These are phyloP conservation scores for Lithobates sylvaticus DNA, from an alignment of 2,797 vertebrate genomes.

Conservation along the genomic window DNA sequence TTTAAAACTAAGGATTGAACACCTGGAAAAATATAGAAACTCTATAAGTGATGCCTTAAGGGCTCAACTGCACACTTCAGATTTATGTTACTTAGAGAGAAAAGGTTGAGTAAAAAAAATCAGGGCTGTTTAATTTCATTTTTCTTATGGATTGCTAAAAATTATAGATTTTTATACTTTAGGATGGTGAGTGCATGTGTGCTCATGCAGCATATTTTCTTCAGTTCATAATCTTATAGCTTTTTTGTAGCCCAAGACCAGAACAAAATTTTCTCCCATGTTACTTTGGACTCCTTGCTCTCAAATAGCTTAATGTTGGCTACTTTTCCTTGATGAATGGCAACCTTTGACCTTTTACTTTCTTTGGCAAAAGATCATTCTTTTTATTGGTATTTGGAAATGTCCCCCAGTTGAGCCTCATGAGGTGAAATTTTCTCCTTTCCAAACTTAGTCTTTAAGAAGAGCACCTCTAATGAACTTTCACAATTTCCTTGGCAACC, in stretches of 20 bases:
- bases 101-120: conserved; percentile 30
- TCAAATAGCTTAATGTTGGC: conserved; percentile 72
- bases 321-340: conserved; percentile 84
- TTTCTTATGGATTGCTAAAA: conserved; percentile 26
- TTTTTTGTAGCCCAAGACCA: no score
- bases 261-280: conserved; percentile 81
- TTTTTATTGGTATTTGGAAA: conserved; percentile 73
- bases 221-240: conserved; percentile 77
- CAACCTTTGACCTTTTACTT: conserved; percentile 84
- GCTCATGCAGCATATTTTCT: conserved; percentile 66
- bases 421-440: conserved; percentile 27
- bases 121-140: conserved; percentile 12
- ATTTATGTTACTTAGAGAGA: conserved; percentile 37
- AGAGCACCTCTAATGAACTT: no score
- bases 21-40: conserved; percentile 54
- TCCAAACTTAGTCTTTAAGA: no score
- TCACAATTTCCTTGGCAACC: no score
- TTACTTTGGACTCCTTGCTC: conserved; percentile 81
- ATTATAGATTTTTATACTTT: conserved; percentile 43
- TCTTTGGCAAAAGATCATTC: conserved; percentile 80
- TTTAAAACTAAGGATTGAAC: conserved; percentile 50
- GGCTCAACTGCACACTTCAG: conserved; percentile 26
- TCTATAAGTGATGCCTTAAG: conserved; percentile 48
- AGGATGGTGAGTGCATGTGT: conserved; percentile 33
- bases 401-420: conserved; percentile 75